These are phyloP conservation scores for Cetoscarus ocellatus DNA, from an alignment of 2,797 vertebrate species.

Conservation along the genomic window DNA sequence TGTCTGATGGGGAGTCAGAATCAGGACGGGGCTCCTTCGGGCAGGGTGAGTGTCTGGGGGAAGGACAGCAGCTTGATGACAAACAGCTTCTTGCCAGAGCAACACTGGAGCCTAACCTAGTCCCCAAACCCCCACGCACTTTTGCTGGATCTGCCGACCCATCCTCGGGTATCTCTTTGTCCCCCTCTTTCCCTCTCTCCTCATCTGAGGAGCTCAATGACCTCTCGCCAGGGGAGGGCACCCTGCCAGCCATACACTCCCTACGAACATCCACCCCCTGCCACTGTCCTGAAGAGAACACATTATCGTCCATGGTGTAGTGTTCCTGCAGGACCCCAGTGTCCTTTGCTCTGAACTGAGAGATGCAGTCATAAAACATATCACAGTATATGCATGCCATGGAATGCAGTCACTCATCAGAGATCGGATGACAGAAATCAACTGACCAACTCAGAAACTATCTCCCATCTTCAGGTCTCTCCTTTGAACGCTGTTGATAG, in stretches of 20 bases:
- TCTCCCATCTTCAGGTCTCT: constrained; percentile 77
- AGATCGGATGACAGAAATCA: constrained; percentile 51
- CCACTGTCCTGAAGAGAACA: constrained; percentile 83
- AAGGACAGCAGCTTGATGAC: constrained; percentile 77
- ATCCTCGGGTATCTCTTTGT: constrained; percentile 97
- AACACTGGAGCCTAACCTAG: constrained; percentile 95
- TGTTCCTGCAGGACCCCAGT: constrained; percentile 26
- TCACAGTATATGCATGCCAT: constrained; percentile 83
- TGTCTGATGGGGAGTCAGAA: constrained; percentile 93
- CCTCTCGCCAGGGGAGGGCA: constrained; percentile 92
- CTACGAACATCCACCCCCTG: constrained; percentile 87
- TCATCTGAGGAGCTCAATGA: constrained; percentile 98
- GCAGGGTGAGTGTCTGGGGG: constrained; percentile 89
- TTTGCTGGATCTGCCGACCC: constrained; percentile 96
- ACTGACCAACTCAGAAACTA: constrained; percentile 54
- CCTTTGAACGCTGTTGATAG: constrained; percentile 72
- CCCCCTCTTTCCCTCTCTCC: constrained; percentile 97
- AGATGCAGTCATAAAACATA: constrained; percentile 76
- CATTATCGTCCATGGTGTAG: constrained; percentile 85
- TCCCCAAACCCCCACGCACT: constrained; percentile 96
- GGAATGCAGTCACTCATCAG: constrained; percentile 80
- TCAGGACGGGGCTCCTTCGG: constrained; percentile 89
- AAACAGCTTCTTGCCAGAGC: constrained; percentile 95
- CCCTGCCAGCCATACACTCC: constrained; percentile 84
- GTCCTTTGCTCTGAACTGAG: constrained; percentile 52